Conservation (phyloP, 2,113 vertebrate species). For the Panthera uncia region DNA sequence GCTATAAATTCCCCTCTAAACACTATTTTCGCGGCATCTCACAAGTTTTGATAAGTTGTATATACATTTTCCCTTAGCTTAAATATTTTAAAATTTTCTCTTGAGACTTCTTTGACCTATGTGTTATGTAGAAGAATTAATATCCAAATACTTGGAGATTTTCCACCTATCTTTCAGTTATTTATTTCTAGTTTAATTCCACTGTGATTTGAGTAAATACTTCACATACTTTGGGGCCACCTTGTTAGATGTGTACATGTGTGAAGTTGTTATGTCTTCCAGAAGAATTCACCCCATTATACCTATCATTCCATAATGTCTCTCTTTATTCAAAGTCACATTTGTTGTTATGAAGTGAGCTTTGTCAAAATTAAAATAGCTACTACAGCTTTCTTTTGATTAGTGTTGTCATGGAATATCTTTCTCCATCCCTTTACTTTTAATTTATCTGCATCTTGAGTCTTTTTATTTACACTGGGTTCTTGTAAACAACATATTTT, state of each 20-base stretch:
- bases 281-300: neutral
- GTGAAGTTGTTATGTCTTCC: neutral
- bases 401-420: neutral
- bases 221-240: neutral
- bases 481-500: neutral
- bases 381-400: neutral
- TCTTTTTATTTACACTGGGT: neutral
- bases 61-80: neutral
- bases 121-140: neutral
- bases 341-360: neutral
- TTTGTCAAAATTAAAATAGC: neutral
- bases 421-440: neutral
- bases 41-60: neutral
- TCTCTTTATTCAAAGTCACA: neutral
- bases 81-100: neutral
- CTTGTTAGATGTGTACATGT: neutral
- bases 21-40: neutral
- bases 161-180: neutral
- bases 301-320: neutral
- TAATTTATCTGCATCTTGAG: neutral
- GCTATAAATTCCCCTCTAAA: neutral
- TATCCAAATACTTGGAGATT: neutral
- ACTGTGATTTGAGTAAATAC: neutral
- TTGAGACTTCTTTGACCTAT: neutral
- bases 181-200: neutral